phyloP scores from a whole-genome alignment of 2,797 vertebrate genomes.

The Coccyzus lansbergi region DNA sequence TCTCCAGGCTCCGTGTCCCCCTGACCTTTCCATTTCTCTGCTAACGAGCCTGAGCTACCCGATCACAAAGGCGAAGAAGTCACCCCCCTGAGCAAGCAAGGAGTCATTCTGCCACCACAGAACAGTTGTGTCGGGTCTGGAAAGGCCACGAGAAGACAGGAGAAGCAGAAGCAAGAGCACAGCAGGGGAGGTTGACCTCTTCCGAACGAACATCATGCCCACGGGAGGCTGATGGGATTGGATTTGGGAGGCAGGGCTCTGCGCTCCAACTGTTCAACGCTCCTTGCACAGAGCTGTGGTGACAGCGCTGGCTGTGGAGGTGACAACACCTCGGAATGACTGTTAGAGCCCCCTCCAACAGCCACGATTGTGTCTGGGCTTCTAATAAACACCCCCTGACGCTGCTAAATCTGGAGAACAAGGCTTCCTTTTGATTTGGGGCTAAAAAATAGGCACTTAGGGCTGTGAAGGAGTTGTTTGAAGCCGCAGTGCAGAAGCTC shows the following conservation, averaged over 20 bases:
- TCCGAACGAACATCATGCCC: neutral
- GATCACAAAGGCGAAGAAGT: neutral
- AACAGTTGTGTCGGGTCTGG: accelerated
- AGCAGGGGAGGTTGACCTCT: neutral
- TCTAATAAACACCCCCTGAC: neutral
- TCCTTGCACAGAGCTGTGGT: neutral
- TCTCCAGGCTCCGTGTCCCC: neutral
- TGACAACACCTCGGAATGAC: neutral
- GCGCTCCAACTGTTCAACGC: neutral
- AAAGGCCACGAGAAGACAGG: neutral
- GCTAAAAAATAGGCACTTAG: neutral
- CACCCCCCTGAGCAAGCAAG: neutral
- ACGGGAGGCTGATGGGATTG: neutral
- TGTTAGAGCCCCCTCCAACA: neutral
- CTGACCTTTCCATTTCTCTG: neutral
- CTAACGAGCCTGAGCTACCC: neutral
- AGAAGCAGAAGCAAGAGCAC: neutral
- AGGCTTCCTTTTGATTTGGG: neutral
- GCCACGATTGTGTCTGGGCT: neutral
- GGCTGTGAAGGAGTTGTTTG: accelerated
- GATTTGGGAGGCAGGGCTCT: neutral
- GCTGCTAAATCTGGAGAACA: neutral
- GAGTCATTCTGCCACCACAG: neutral
- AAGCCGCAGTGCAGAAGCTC: neutral
- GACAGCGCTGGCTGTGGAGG: neutral